A percentile compares a stretch with the other conserved stretches of the same genome.
Conservation (phyloP, 2,113 vertebrate genomes). For the Xenopus borealis region DNA sequence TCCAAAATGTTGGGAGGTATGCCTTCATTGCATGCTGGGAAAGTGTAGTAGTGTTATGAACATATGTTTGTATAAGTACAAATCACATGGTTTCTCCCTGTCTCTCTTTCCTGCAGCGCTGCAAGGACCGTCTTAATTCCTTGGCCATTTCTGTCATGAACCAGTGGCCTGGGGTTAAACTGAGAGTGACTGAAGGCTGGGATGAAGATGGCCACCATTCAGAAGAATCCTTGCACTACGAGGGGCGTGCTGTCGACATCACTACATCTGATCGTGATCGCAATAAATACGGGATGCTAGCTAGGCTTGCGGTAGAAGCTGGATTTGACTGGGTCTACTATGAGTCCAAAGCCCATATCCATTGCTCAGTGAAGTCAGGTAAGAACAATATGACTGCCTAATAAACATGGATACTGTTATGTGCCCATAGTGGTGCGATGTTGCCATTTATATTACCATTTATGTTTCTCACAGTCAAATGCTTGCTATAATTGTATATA, state of each 20-base stretch:
- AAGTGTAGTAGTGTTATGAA: too few relatives aligned
- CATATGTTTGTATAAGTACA: too few relatives aligned
- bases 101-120: constrained; percentile 70
- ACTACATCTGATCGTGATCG: constrained; percentile 90
- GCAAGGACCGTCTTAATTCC: constrained; percentile 96
- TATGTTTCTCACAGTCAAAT: too few relatives aligned
- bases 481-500: too few relatives aligned
- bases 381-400: constrained; percentile 45
- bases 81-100: neutral
- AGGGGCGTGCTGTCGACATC: constrained; percentile 88
- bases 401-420: too few relatives aligned
- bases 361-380: constrained; percentile 97
- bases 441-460: too few relatives aligned
- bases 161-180: constrained; percentile 87
- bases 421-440: too few relatives aligned
- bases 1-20: too few relatives aligned
- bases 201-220: constrained; percentile 90
- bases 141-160: constrained; percentile 94
- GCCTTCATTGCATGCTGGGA: too few relatives aligned
- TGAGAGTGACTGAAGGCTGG: constrained; percentile 90
- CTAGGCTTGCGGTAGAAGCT: constrained; percentile 85
- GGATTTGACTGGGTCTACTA: constrained; percentile 95
- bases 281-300: constrained; percentile 88
- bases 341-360: constrained; percentile 87
- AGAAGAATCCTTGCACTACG: constrained; percentile 85